These are phyloP conservation scores for Calosoma granatense DNA, from an alignment of 1,140 invertebrate genomes.

Conservation along the genomic window DNA sequence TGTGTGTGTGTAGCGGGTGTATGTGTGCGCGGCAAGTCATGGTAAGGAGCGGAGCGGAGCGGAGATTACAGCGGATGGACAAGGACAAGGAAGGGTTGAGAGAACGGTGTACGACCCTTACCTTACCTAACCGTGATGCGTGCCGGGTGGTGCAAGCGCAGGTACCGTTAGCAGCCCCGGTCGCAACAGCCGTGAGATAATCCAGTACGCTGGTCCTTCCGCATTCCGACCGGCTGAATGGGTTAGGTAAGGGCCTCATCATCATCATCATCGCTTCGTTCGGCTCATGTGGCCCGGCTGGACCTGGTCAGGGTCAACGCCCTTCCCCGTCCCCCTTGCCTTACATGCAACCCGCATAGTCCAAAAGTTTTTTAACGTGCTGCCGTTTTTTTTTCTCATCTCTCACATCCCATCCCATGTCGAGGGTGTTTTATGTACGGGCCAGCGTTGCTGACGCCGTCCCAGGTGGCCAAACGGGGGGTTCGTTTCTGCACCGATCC, in stretches of 20 bases:
- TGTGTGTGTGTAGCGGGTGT: not conserved
- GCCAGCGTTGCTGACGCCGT: not conserved
- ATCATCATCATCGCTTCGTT: slow-evolving; percentile 3
- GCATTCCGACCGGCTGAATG: slow-evolving; percentile 1
- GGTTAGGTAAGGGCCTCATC: slow-evolving; percentile 8
- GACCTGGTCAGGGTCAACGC: not conserved
- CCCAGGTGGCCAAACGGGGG: not conserved
- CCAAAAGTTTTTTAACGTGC: not conserved
- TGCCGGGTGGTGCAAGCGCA: not conserved
- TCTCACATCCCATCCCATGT: not conserved
- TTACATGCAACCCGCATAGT: not conserved
- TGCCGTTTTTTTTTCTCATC: slow-evolving; percentile 3
- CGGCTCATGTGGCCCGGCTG: not conserved
- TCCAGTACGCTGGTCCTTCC: slow-evolving; percentile 1
- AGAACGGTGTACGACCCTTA: not conserved
- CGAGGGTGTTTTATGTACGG: slow-evolving; percentile 6
- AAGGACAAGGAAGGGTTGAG: not conserved
- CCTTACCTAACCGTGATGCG: not conserved
- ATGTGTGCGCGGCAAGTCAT: not conserved
- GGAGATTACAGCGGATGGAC: too few species aligned
- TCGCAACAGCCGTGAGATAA: not conserved
- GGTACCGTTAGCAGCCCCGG: slow-evolving; percentile 3
- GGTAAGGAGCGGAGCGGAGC: too few species aligned
- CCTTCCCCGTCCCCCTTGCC: not conserved
- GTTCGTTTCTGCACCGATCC: slow-evolving; percentile 6